Evolutionary conservation across 2,797 vertebrate genomes (phyloP).

Genomic region (Hydrolagus colliei): DNA sequence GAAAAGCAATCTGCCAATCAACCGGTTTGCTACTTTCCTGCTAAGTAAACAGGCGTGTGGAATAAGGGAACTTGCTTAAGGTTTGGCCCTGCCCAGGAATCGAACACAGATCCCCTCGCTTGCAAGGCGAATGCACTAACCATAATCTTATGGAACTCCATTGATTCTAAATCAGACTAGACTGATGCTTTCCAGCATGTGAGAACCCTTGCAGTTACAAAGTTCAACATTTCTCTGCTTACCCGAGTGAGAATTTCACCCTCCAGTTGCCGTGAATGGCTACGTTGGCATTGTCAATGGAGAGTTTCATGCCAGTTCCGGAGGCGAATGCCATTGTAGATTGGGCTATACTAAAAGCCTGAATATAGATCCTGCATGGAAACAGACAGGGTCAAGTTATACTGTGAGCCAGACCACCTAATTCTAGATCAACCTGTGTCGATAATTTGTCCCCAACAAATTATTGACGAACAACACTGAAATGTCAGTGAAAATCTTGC

Average conservation of each 20-base stretch:
- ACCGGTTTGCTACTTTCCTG: too few relatives aligned
- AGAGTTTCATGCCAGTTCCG: conserved; percentile 49
- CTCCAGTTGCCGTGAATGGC: conserved; percentile 57
- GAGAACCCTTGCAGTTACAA: neutral
- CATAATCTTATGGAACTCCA: neutral
- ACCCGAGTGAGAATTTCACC: conserved; percentile 49
- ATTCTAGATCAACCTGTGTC: too few relatives aligned
- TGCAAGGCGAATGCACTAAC: too few relatives aligned
- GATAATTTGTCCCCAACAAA: too few relatives aligned
- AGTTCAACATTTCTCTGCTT: neutral
- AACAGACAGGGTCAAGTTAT: neutral
- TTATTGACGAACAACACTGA: too few relatives aligned
- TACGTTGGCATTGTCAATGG: conserved; percentile 53
- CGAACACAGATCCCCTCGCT: too few relatives aligned
- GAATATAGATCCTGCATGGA: conserved; percentile 49
- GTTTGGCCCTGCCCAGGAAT: too few relatives aligned
- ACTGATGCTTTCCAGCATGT: conserved; percentile 50
- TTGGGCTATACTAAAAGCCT: conserved; percentile 48
- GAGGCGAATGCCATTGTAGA: conserved; percentile 50
- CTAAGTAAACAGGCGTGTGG: neutral
- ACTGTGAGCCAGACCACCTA: too few relatives aligned
- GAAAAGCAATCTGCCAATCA: too few relatives aligned
- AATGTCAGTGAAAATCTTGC: too few relatives aligned
- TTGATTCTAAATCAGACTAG: neutral
- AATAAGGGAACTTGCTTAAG: too few relatives aligned